Conservation (phyloP, 2,888 invertebrate genomes). For the Notodonta ziczac region DNA sequence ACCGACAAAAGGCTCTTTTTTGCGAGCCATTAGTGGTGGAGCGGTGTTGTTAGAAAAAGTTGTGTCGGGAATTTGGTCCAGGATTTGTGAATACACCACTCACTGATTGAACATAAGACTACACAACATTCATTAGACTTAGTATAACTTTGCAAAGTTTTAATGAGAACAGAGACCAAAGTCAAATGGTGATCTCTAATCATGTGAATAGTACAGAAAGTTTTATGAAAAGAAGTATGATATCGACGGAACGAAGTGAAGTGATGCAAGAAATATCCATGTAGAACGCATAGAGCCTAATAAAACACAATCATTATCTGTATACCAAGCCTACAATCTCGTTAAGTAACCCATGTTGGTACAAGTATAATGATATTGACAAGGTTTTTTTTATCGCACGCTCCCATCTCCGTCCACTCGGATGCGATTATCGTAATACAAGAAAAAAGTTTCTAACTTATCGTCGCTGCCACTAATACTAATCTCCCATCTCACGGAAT, state of each 20-base stretch:
- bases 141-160: neutral
- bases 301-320: conserved; percentile 72
- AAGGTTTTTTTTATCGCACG: conserved; percentile 68
- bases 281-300: conserved; percentile 58
- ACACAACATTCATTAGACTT: neutral
- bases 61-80: conserved; percentile 12
- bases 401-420: conserved; percentile 60
- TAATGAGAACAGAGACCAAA: too few species aligned
- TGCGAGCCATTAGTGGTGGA: conserved; percentile 20
- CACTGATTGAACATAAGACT: neutral
- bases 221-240: neutral
- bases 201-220: neutral
- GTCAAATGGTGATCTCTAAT: too few species aligned
- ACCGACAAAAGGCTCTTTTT: conserved; percentile 43
- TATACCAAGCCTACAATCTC: conserved; percentile 69
- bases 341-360: conserved; percentile 68
- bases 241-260: conserved; percentile 20
- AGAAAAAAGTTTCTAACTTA: conserved; percentile 73
- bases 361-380: conserved; percentile 75
- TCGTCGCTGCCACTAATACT: conserved; percentile 65
- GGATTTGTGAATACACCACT: conserved; percentile 10
- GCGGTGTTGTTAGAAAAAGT: conserved; percentile 11
- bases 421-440: conserved; percentile 67
- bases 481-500: conserved; percentile 73
- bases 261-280: conserved; percentile 54